phyloP scores from a whole-genome alignment of 2,113 vertebrate species.

The Macrotus californicus region DNA sequence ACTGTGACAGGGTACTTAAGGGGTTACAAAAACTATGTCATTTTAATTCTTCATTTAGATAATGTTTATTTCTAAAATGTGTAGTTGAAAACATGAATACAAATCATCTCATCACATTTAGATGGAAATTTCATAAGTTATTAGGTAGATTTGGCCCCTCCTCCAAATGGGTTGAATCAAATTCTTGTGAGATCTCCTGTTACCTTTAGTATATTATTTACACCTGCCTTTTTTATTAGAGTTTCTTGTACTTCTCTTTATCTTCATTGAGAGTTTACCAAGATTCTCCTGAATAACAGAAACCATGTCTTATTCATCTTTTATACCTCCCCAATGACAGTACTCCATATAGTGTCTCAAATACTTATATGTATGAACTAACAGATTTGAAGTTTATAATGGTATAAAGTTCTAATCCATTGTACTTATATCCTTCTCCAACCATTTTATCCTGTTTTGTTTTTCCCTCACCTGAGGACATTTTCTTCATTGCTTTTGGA shows the following conservation, averaged over 20 bases:
- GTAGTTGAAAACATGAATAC: neutral
- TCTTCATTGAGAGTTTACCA: neutral
- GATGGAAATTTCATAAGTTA: neutral
- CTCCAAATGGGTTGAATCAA: neutral
- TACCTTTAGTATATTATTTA: neutral
- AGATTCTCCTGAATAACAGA: neutral
- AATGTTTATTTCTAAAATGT: neutral
- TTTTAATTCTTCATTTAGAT: constrained; percentile 26
- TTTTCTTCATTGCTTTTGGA: too few relatives aligned
- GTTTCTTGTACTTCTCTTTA: neutral
- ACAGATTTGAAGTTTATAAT: neutral
- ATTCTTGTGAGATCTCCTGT: neutral
- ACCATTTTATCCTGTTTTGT: neutral
- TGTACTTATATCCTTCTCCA: neutral
- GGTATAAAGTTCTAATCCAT: neutral
- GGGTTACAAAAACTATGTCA: neutral
- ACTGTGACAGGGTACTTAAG: neutral
- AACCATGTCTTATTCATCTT: neutral
- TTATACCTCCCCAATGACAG: neutral
- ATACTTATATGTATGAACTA: neutral
- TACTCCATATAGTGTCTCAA: neutral
- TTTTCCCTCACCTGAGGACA: too few relatives aligned
- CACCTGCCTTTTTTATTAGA: neutral
- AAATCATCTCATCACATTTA: neutral
- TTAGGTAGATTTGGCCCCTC: neutral